A percentile compares a stretch with the other conserved stretches of the same genome.
Conservation (phyloP, 2,113 vertebrate genomes). For the Phoxinus phoxinus region DNA sequence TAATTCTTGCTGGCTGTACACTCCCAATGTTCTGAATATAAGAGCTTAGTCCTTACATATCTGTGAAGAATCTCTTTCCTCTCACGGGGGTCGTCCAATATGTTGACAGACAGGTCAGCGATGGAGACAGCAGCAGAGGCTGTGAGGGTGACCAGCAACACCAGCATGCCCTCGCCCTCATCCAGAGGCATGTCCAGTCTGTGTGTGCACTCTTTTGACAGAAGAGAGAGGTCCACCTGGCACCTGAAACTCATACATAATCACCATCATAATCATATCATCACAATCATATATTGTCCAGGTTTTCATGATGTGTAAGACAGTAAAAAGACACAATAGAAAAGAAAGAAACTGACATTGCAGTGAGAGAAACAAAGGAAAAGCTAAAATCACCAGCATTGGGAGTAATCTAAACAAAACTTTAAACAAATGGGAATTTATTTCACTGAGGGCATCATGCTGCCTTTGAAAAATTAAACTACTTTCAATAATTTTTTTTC, state of each 20-base stretch:
- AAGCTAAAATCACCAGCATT: too few relatives aligned
- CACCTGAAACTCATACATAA: slow-evolving; percentile 81
- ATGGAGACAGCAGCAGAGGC: slow-evolving; percentile 91
- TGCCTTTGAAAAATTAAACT: background rate
- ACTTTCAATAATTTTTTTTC: too few relatives aligned
- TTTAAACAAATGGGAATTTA: background rate
- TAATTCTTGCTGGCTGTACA: background rate
- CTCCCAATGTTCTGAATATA: background rate
- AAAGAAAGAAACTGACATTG: background rate
- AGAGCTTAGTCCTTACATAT: slow-evolving; percentile 84
- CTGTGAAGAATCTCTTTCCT: slow-evolving; percentile 86
- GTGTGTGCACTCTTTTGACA: slow-evolving; percentile 94
- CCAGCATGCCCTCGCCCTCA: slow-evolving; percentile 88
- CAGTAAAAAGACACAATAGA: background rate
- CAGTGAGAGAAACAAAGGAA: too few relatives aligned
- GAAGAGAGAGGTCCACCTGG: slow-evolving; percentile 87
- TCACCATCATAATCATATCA: background rate
- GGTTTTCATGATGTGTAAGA: background rate
- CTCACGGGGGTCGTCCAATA: slow-evolving; percentile 88
- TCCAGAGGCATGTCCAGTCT: slow-evolving; percentile 88
- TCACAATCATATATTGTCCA: background rate
- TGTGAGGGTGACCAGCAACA: slow-evolving; percentile 93
- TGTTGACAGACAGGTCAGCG: slow-evolving; percentile 88
- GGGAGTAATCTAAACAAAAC: background rate
- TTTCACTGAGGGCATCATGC: background rate